Percentiles rank a stretch among this genome's conserved stretches.
Conservation (phyloP, 2,888 invertebrate species). For the Pristionchus mayeri region DNA sequence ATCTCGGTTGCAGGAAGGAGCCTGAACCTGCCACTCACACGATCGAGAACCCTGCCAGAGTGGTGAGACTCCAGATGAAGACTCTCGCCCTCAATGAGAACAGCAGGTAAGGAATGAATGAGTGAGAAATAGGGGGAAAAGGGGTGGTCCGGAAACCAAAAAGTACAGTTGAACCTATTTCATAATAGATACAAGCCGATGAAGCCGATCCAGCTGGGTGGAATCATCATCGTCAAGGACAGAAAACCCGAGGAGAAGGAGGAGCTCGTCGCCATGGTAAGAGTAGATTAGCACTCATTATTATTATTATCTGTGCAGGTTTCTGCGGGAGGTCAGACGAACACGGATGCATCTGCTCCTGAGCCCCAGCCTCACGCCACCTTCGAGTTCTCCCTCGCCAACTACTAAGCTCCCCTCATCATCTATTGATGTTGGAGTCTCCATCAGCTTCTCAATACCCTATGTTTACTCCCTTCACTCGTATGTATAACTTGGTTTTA, state of each 20-base stretch:
- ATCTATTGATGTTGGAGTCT: neutral
- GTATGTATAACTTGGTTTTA: neutral
- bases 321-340: constrained; percentile 54
- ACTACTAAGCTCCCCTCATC: neutral
- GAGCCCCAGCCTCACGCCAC: constrained; percentile 55
- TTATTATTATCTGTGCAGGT: constrained; percentile 36
- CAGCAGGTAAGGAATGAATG: constrained; percentile 51
- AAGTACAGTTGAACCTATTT: too few species aligned
- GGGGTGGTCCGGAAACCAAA: too few species aligned
- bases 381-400: constrained; percentile 56
- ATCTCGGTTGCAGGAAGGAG: constrained; percentile 50
- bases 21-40: constrained; percentile 91
- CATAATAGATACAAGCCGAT: constrained; percentile 84
- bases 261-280: constrained; percentile 69
- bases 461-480: neutral
- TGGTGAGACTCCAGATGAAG: constrained; percentile 89
- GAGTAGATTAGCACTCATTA: neutral
- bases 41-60: constrained; percentile 92
- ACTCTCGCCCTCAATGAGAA: constrained; percentile 87
- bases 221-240: constrained; percentile 94
- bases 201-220: constrained; percentile 87
- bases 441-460: neutral
- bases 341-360: constrained; percentile 51
- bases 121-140: neutral
- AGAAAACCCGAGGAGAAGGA: constrained; percentile 83